Evolutionary conservation across 1,140 invertebrate genomes (phyloP).

Genomic region (Anadara kagoshimensis): DNA sequence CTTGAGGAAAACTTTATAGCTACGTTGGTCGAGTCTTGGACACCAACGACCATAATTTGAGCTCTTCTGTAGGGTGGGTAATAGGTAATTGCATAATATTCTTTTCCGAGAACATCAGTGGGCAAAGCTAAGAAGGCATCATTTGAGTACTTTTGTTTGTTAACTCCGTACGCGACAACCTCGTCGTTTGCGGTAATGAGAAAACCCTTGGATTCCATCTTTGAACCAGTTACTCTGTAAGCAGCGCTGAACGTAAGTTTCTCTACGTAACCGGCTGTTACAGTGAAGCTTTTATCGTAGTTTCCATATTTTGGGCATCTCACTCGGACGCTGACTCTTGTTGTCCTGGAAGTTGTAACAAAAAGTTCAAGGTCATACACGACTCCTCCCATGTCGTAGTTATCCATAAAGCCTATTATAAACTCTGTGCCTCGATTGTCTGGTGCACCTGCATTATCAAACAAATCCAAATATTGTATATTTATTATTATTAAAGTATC

Average conservation of each 20-base stretch:
- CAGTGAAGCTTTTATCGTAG: constrained; percentile 14
- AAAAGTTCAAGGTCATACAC: constrained; percentile 43
- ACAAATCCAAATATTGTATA: too few relatives aligned
- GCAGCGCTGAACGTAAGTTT: constrained; percentile 22
- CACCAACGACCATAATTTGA: constrained; percentile 43
- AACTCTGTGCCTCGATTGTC: constrained; percentile 36
- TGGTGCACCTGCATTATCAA: constrained; percentile 17
- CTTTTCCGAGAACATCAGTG: constrained; percentile 49
- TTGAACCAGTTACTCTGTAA: constrained; percentile 24
- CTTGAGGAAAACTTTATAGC: constrained; percentile 17
- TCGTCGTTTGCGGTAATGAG: constrained; percentile 45
- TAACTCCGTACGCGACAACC: constrained; percentile 56
- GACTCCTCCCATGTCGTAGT: not conserved
- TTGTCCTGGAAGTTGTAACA: constrained; percentile 46
- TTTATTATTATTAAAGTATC: too few relatives aligned
- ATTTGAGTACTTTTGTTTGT: constrained; percentile 54
- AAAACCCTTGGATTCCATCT: constrained; percentile 34
- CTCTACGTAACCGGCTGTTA: constrained; percentile 29
- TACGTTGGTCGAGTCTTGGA: constrained; percentile 34
- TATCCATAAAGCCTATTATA: constrained; percentile 32
- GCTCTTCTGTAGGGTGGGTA: constrained; percentile 31
- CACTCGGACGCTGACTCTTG: constrained; percentile 35
- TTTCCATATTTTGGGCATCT: constrained; percentile 34
- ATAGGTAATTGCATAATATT: constrained; percentile 60
- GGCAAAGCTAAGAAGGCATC: constrained; percentile 64